Evolutionary conservation across 2,113 vertebrate species (phyloP), one percentile per base, ranked within the genome.

Genomic region (Nerophis ophidion): DNA sequence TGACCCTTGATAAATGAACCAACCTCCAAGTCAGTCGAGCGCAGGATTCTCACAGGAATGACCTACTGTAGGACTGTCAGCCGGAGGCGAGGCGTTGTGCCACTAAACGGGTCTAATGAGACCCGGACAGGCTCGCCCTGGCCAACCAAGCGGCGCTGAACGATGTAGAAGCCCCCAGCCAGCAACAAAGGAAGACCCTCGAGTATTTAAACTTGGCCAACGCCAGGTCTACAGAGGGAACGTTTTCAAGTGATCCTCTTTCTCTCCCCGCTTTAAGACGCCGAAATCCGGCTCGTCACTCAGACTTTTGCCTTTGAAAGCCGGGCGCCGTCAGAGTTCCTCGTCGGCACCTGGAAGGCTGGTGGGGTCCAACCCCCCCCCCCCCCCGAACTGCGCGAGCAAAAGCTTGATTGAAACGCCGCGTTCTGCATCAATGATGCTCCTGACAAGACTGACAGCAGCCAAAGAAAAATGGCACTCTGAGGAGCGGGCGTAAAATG

Each of bases 71-170:
- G 26, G 26, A 2, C 26, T 66, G 77, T 68, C 55, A 57, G 63
- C 68, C 57, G 61, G 57, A 57, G 75, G 48, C 71, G 76, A 71
- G 60, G 62, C 51, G 45, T 70, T 74, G 65, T 74, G 76, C 62
- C 68, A 77, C 69, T 64, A 71, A 51, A 75, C 77, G 70, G 63
- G 57, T 74, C 70, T 81, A 83, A 82, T 77, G 75, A 85, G 77
- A 76, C 50, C 59, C 70, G 75, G 72, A 77, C 78, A 78, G 70
- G 46, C 53, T 42, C 26, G 6, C 65, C 61, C 75, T 50, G 67
- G 34, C 66, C 67, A 58, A 72, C 26, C 3, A n/a, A 80, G 61
- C 52, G 0, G 38, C 50, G 61, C 48, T 2, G 4, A 57, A 72
- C 47, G 60, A 66, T 66, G 40, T 61, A 57, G 74, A 61, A 77